phyloP scores from a whole-genome alignment of 2,797 vertebrate species.

The Heteromormyrus szaboi region DNA sequence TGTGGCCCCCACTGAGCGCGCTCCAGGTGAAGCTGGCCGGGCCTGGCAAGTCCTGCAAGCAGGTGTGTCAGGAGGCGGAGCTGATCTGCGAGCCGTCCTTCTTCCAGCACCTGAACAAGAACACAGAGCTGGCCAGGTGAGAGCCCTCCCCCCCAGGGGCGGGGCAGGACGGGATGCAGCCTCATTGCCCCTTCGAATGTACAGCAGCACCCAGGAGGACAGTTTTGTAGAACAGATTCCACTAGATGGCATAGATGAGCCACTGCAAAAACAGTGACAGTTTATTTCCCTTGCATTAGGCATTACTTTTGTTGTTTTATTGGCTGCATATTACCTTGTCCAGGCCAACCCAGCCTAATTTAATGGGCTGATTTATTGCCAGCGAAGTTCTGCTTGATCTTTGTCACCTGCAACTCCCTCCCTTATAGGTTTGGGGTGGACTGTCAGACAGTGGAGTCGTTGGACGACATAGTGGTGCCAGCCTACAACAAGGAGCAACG shows the following conservation, averaged over 20 bases:
- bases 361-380: neutral
- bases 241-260: neutral
- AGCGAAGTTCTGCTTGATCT: neutral
- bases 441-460: slow-evolving; percentile 82
- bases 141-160: slow-evolving; percentile 14
- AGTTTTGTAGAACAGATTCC: neutral
- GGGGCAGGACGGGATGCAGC: neutral
- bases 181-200: neutral
- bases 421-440: slow-evolving; percentile 71
- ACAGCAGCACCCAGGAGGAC: neutral
- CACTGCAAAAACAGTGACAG: neutral
- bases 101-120: slow-evolving; percentile 98
- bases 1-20: slow-evolving; percentile 89
- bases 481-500: slow-evolving; percentile 60
- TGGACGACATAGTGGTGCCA: slow-evolving; percentile 75
- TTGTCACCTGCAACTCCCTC: neutral
- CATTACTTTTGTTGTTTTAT: neutral
- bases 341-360: neutral
- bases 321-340: neutral
- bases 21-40: slow-evolving; percentile 85
- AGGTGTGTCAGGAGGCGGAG: slow-evolving; percentile 93
- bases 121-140: slow-evolving; percentile 86
- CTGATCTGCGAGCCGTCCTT: slow-evolving; percentile 96
- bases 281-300: neutral
- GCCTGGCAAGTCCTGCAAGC: slow-evolving; percentile 84